Evolutionary conservation across 2,113 vertebrate species (phyloP).

Genomic region (Mus spicilegus): DNA sequence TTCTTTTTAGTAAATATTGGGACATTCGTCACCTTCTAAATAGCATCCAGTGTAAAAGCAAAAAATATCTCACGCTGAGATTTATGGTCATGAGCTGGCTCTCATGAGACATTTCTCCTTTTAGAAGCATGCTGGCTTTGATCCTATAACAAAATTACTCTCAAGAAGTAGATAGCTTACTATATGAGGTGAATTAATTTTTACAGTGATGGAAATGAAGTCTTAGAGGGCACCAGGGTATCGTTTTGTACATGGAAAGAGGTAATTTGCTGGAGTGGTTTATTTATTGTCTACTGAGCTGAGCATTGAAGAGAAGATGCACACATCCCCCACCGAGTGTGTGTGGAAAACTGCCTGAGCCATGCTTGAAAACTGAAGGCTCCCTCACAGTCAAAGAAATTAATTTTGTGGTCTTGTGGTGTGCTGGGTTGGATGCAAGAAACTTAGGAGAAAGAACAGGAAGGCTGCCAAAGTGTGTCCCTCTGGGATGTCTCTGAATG

Average conservation of each 20-base stretch:
- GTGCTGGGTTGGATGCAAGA: background rate
- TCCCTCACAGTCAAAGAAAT: background rate
- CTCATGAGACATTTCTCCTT: background rate
- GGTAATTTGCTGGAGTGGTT: slow-evolving; percentile 59
- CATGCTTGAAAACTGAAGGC: background rate
- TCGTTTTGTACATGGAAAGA: slow-evolving; percentile 35
- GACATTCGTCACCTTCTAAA: slow-evolving; percentile 38
- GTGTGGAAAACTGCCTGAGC: background rate
- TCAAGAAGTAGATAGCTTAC: slow-evolving; percentile 56
- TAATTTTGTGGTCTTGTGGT: background rate
- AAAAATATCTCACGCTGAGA: background rate
- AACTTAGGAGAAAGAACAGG: background rate
- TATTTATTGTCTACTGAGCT: slow-evolving; percentile 53
- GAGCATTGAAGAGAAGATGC: background rate
- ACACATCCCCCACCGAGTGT: rapidly evolving
- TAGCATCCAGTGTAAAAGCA: slow-evolving; percentile 1
- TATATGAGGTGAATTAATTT: slow-evolving; percentile 72
- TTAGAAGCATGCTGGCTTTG: slow-evolving; percentile 53
- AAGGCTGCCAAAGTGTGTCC: background rate
- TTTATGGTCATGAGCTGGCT: background rate
- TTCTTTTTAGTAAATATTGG: background rate
- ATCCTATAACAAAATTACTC: slow-evolving; percentile 61
- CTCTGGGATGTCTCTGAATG: background rate
- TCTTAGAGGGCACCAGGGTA: slow-evolving; percentile 66
- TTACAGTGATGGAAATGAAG: slow-evolving; percentile 65